A percentile compares a stretch with the other conserved stretches of the same genome.
phyloP scores from a whole-genome alignment of 2,888 invertebrate species.

The Dryocosmus kuriphilus region DNA sequence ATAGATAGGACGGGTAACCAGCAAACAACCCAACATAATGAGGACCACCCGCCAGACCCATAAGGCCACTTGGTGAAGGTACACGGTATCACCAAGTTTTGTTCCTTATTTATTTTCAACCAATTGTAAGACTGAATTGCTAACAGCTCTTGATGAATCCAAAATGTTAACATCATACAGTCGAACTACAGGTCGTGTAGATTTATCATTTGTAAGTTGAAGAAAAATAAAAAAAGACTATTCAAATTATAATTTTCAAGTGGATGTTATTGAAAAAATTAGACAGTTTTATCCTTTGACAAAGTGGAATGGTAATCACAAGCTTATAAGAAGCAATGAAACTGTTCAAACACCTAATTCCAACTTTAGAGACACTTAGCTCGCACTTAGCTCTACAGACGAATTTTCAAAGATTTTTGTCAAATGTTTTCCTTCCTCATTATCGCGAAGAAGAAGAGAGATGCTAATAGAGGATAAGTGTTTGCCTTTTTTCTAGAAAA shows the following conservation, averaged over 20 bases:
- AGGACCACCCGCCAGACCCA: constrained; percentile 76
- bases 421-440: constrained; percentile 30
- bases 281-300: background rate
- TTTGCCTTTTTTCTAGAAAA: constrained; percentile 29
- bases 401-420: constrained; percentile 14
- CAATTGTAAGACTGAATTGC: background rate
- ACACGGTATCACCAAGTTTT: constrained; percentile 62
- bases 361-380: background rate
- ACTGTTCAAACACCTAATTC: constrained; percentile 9
- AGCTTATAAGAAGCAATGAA: constrained; percentile 34
- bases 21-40: constrained; percentile 74
- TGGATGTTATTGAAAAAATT: background rate
- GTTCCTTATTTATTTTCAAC: constrained; percentile 10
- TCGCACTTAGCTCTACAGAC: background rate
- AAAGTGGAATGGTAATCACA: background rate
- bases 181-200: too few species aligned
- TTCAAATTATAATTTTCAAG: background rate
- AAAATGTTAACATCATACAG: too few species aligned
- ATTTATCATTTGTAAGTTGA: background rate
- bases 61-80: constrained; percentile 65
- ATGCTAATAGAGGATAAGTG: constrained; percentile 27
- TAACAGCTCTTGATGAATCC: too few species aligned
- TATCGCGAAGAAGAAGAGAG: constrained; percentile 2
- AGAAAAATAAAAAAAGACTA: background rate
- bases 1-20: constrained; percentile 75